Conservation (phyloP, 2,113 vertebrate species). For the Noctilio leporinus region DNA sequence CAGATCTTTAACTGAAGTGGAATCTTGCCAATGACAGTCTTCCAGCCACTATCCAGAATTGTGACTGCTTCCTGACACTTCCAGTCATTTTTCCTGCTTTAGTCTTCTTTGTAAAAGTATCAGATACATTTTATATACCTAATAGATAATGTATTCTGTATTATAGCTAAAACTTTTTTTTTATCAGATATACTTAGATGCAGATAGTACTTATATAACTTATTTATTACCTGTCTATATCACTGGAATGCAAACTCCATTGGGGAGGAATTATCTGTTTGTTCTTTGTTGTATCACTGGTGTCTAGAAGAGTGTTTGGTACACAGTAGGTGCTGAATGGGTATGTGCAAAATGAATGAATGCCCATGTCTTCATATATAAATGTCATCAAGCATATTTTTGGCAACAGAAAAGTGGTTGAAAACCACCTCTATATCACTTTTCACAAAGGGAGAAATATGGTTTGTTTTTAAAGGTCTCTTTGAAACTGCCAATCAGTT, state of each 20-base stretch:
- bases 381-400: neutral
- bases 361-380: neutral
- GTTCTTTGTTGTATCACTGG: neutral
- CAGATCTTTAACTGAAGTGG: neutral
- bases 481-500: neutral
- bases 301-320: neutral
- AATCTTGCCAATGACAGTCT: neutral
- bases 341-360: neutral
- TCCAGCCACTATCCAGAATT: neutral
- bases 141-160: neutral
- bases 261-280: neutral
- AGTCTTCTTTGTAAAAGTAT: neutral
- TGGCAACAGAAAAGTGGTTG: neutral
- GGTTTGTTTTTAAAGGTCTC: neutral
- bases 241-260: neutral
- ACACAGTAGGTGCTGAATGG: neutral
- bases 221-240: neutral
- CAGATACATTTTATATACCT: neutral
- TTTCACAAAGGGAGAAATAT: neutral
- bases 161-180: too few relatives aligned
- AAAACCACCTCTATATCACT: neutral
- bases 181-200: neutral
- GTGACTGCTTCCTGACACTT: neutral
- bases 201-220: neutral
- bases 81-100: neutral